Conservation (phyloP, 1,140 invertebrate species). For the Pseudomyrmex cubaensis region DNA sequence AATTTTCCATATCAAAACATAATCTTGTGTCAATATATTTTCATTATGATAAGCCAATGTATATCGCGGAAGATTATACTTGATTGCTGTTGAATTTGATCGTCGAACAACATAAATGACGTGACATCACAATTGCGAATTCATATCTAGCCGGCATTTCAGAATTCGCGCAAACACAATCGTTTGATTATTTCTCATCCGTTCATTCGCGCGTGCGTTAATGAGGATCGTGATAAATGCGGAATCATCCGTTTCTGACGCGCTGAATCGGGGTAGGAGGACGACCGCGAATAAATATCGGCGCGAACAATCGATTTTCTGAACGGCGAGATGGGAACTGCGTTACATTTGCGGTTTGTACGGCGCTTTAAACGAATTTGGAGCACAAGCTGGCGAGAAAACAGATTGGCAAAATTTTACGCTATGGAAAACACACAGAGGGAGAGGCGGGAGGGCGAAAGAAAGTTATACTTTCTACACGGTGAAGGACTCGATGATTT, state of each 20-base stretch:
- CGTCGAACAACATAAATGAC: constrained; percentile 1
- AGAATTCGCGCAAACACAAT: neutral
- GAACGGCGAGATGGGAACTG: neutral
- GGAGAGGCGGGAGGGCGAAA: neutral
- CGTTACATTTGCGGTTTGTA: neutral
- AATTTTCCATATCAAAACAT: neutral
- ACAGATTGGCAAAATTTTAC: constrained; percentile 12
- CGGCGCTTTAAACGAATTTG: neutral
- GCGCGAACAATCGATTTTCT: neutral
- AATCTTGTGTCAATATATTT: neutral
- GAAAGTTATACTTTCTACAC: neutral
- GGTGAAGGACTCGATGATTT: constrained; percentile 46
- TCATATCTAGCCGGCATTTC: neutral
- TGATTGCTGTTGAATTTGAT: neutral
- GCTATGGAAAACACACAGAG: neutral
- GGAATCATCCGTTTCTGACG: neutral
- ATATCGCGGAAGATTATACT: constrained; percentile 9
- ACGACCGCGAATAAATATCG: constrained; percentile 12
- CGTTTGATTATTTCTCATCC: constrained; percentile 17
- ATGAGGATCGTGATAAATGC: constrained; percentile 33
- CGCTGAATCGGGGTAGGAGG: constrained; percentile 3
- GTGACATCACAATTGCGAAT: neutral
- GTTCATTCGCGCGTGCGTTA: constrained; percentile 4
- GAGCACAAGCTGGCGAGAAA: neutral
- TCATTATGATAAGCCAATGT: neutral